phyloP scores from a whole-genome alignment of 2,113 vertebrate genomes.

The Gorsachius goisagi region DNA sequence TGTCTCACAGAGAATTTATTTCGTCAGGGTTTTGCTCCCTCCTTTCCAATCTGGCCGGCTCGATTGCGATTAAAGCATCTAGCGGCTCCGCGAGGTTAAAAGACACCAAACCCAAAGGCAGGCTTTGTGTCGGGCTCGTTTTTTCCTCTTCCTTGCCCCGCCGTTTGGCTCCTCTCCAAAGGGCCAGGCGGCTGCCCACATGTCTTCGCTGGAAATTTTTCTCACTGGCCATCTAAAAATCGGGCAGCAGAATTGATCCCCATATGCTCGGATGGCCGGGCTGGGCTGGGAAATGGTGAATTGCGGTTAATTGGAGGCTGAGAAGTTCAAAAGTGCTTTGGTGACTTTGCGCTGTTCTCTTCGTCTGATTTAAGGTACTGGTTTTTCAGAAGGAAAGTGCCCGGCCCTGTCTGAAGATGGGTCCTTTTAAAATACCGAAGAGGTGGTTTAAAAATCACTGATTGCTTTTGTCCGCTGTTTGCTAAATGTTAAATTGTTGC shows the following conservation, averaged over 20 bases:
- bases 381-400: neutral
- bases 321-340: neutral
- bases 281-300: neutral
- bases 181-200: neutral
- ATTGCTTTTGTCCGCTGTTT: neutral
- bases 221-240: neutral
- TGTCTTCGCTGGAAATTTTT: neutral
- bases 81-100: neutral
- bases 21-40: neutral
- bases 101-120: neutral
- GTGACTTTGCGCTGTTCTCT: neutral
- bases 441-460: neutral
- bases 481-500: neutral
- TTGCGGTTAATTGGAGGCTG: neutral
- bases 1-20: constrained; percentile 56
- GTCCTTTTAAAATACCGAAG: neutral
- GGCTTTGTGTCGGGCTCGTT: neutral
- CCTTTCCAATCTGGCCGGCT: constrained; percentile 42
- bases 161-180: neutral
- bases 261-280: rapidly evolving
- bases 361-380: neutral
- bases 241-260: neutral
- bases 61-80: neutral
- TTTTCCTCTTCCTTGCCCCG: rapidly evolving
- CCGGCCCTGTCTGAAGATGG: neutral